A percentile compares a stretch with the other conserved stretches of the same genome.
phyloP scores from a whole-genome alignment of 1,140 invertebrate species.

The Zeugodacus cucurbitae region DNA sequence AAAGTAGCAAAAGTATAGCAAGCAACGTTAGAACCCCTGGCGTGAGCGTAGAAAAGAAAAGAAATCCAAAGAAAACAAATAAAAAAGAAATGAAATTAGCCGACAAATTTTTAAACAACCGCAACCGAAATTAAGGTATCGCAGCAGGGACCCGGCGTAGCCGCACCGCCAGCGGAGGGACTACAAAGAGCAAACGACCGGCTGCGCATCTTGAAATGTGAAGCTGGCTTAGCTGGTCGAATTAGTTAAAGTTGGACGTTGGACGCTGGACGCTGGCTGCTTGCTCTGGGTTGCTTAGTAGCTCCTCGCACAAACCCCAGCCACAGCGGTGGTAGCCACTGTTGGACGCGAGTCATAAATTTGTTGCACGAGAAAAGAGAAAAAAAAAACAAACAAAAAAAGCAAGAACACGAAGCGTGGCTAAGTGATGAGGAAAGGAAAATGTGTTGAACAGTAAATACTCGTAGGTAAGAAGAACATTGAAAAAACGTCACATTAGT shows the following conservation, averaged over 20 bases:
- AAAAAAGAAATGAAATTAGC: constrained; percentile 29
- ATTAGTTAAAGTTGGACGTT: not conserved
- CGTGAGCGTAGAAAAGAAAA: not conserved
- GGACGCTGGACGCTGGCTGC: not conserved
- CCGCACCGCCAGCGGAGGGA: not conserved
- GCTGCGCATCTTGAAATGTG: not conserved
- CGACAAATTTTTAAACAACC: constrained; percentile 30
- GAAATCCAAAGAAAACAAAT: not conserved
- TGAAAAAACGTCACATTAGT: constrained; percentile 33
- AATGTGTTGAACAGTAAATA: not conserved
- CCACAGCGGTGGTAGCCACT: constrained; percentile 8
- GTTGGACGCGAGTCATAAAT: constrained; percentile 13
- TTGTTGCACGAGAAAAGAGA: not conserved
- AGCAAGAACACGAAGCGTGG: not conserved
- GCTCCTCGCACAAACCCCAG: not conserved
- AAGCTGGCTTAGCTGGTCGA: not conserved
- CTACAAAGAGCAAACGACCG: not conserved
- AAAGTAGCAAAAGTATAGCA: not conserved
- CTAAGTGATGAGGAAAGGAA: not conserved
- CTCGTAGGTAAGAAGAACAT: not conserved
- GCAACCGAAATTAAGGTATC: constrained; percentile 22
- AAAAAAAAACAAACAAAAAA: not conserved
- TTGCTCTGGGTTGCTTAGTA: not conserved
- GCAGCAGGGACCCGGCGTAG: not conserved
- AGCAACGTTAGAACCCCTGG: constrained; percentile 1